Conservation (phyloP, 2,113 vertebrate species). For the Nycticorax nycticorax region DNA sequence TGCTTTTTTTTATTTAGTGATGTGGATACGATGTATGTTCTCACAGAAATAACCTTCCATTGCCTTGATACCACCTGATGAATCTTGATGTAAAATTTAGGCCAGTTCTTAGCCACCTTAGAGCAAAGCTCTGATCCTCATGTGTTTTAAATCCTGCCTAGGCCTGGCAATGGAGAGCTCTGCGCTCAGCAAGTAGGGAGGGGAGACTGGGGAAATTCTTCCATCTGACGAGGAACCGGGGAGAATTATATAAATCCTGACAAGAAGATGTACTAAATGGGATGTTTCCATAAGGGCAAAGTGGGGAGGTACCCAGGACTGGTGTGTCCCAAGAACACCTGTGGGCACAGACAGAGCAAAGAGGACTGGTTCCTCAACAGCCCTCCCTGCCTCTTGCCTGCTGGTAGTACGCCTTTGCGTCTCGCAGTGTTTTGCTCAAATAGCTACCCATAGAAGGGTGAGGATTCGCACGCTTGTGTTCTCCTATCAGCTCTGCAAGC, state of each 20-base stretch:
- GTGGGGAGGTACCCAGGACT: neutral
- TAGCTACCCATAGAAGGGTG: neutral
- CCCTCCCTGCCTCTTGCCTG: neutral
- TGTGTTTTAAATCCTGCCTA: neutral
- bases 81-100: neutral
- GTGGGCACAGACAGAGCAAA: neutral
- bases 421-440: neutral
- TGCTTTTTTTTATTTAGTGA: neutral
- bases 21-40: neutral
- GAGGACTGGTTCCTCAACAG: neutral
- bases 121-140: neutral
- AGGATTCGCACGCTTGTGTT: neutral
- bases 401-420: fast-evolving
- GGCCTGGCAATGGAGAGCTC: neutral
- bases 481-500: neutral
- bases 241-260: neutral
- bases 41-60: neutral
- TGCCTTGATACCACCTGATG: neutral
- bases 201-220: neutral
- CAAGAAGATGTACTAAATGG: neutral
- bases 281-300: neutral
- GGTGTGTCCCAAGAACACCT: too few species aligned
- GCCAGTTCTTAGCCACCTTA: neutral
- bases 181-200: neutral
- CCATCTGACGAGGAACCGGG: neutral